These are phyloP conservation scores for Baryphthengus martii DNA, from an alignment of 2,113 vertebrate genomes.

Conservation along the genomic window DNA sequence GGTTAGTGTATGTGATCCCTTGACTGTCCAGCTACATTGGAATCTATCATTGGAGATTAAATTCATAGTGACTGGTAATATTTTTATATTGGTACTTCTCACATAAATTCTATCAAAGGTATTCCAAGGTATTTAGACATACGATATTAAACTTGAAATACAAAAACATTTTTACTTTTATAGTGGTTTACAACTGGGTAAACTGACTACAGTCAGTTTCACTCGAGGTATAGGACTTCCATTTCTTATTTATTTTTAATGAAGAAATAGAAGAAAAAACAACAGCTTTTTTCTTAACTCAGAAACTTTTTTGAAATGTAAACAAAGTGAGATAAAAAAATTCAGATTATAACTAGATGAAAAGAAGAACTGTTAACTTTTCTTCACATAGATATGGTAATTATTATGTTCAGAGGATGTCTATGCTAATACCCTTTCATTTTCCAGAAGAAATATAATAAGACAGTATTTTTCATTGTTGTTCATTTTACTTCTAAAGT, in stretches of 20 bases:
- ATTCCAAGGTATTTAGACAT: background rate
- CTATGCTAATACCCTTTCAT: background rate
- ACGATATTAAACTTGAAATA: background rate
- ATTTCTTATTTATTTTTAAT: background rate
- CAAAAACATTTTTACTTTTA: background rate
- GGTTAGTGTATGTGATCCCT: slow-evolving; percentile 18
- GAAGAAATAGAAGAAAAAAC: background rate
- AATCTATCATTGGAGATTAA: slow-evolving; percentile 10
- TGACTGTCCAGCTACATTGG: slow-evolving; percentile 23
- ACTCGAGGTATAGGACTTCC: background rate
- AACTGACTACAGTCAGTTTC: background rate
- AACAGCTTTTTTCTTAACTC: background rate
- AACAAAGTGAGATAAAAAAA: background rate
- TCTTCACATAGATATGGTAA: background rate
- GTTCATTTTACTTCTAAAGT: background rate
- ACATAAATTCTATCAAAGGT: background rate
- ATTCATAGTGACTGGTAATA: background rate
- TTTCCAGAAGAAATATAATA: slow-evolving; percentile 1
- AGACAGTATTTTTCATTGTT: slow-evolving; percentile 9
- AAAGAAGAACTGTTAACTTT: slow-evolving; percentile 21
- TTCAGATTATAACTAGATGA: background rate
- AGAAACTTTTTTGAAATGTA: background rate
- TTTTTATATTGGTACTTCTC: background rate
- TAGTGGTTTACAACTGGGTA: background rate
- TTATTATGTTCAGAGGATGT: slow-evolving; percentile 10